Evolutionary conservation across 2,113 vertebrate species (phyloP).

Genomic region (Gasterosteus nipponicus): DNA sequence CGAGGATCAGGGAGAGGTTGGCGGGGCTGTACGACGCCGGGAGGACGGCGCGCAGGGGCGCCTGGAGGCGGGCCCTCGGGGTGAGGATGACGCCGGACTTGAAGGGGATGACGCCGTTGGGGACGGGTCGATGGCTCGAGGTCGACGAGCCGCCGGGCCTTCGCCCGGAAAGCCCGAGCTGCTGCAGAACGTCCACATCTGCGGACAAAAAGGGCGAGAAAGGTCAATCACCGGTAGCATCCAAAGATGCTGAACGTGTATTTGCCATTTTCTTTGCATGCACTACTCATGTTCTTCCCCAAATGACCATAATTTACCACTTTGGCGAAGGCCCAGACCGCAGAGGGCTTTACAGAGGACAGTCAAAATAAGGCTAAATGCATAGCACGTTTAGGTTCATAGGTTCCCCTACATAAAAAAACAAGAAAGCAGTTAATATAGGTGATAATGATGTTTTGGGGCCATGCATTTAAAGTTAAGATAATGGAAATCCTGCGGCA

Average conservation of each 20-base stretch:
- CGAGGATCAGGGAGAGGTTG: conserved; percentile 89
- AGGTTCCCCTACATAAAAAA: conserved; percentile 15
- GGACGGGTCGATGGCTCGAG: conserved; percentile 69
- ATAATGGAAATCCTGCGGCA: conserved; percentile 51
- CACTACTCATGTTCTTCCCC: neutral
- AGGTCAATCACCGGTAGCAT: conserved; percentile 5
- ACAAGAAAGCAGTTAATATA: neutral
- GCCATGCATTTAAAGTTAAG: conserved; percentile 27
- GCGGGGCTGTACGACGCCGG: conserved; percentile 78
- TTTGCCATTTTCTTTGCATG: neutral
- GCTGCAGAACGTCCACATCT: conserved; percentile 96
- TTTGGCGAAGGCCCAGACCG: neutral
- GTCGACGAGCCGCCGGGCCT: conserved; percentile 66
- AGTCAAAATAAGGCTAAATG: neutral
- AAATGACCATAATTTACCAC: neutral
- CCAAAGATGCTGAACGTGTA: neutral
- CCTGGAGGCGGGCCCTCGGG: conserved; percentile 86
- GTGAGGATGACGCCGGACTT: conserved; percentile 94
- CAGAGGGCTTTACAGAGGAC: neutral
- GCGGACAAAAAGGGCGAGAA: conserved; percentile 55
- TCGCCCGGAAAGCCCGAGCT: conserved; percentile 88
- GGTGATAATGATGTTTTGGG: conserved; percentile 12
- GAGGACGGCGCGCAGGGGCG: conserved; percentile 82
- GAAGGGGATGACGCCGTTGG: conserved; percentile 90
- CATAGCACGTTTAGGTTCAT: conserved; percentile 2